Evolutionary conservation across 1,140 invertebrate species (phyloP).

Genomic region (Bactericera cockerelli): DNA sequence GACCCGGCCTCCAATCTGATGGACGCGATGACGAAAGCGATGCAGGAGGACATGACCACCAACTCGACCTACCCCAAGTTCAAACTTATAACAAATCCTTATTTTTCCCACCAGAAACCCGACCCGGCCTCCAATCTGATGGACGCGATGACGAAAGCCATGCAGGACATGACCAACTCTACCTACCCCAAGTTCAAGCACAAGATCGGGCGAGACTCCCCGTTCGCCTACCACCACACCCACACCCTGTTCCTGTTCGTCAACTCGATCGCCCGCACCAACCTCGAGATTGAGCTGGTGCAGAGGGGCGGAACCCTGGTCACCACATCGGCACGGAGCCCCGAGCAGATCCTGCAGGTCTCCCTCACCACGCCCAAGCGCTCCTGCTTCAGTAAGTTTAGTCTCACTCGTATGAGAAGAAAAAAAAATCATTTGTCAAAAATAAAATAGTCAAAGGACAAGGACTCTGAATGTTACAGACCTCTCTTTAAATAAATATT

Average conservation of each 20-base stretch:
- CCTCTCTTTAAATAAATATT: too few species aligned
- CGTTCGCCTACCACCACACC: conserved; percentile 9
- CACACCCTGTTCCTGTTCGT: conserved; percentile 76
- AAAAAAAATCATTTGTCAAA: too few species aligned
- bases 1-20: conserved; percentile 39
- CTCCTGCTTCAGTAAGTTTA: conserved; percentile 70
- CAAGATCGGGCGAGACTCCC: conserved; percentile 25
- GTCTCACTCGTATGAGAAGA: too few species aligned
- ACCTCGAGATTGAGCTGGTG: conserved; percentile 81
- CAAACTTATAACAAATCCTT: too few species aligned
- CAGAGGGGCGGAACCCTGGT: conserved; percentile 66
- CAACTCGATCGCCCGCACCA: conserved; percentile 78
- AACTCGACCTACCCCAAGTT: conserved; percentile 55
- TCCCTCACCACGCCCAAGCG: conserved; percentile 49
- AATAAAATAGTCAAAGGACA: too few species aligned
- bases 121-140: conserved; percentile 39
- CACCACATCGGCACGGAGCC: conserved; percentile 28
- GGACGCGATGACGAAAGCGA: conserved; percentile 68
- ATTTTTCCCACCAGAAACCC: too few species aligned
- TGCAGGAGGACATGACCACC: conserved; percentile 90
- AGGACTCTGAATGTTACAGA: too few species aligned
- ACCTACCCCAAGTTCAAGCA: conserved; percentile 48
- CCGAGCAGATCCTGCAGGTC: conserved; percentile 14
- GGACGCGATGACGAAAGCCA: conserved; percentile 68
- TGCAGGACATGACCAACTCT: conserved; percentile 80